phyloP scores from a whole-genome alignment of 1,140 invertebrate genomes.

The Drosophila leontia region DNA sequence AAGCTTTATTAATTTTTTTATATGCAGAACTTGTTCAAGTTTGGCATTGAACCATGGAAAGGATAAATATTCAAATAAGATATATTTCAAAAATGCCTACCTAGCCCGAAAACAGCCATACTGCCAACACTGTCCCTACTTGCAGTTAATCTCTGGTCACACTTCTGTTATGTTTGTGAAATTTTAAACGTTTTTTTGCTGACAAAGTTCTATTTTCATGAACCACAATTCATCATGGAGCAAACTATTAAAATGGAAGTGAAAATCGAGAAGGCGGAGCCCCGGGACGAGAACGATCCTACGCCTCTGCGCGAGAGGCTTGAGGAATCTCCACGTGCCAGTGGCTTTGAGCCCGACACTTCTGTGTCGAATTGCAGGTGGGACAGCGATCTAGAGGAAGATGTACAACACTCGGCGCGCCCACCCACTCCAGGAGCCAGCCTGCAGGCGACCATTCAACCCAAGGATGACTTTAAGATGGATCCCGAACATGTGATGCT shows the following conservation, averaged over 20 bases:
- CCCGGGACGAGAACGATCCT: constrained; percentile 26
- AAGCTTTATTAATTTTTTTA: too few relatives aligned
- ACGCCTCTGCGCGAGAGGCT: constrained; percentile 38
- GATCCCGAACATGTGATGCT: background rate
- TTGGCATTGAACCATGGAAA: too few relatives aligned
- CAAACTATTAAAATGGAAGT: constrained; percentile 8
- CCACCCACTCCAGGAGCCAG: constrained; percentile 3
- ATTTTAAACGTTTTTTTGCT: background rate
- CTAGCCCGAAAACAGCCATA: too few relatives aligned
- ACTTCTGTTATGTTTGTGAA: background rate
- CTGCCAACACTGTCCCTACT: too few relatives aligned
- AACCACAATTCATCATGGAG: constrained; percentile 1
- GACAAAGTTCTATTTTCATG: background rate
- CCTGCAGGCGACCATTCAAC: background rate
- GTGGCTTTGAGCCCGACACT: background rate
- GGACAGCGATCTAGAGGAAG: constrained; percentile 40
- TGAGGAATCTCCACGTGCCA: background rate
- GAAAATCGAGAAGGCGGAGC: background rate
- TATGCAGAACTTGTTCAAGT: too few relatives aligned
- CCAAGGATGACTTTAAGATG: background rate
- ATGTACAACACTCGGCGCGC: background rate
- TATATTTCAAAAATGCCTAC: too few relatives aligned
- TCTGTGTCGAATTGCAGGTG: constrained; percentile 17
- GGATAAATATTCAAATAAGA: too few relatives aligned
- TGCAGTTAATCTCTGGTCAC: too few relatives aligned